Evolutionary conservation across 2,888 invertebrate species (phyloP).

Genomic region (Acholoe squamosa): DNA sequence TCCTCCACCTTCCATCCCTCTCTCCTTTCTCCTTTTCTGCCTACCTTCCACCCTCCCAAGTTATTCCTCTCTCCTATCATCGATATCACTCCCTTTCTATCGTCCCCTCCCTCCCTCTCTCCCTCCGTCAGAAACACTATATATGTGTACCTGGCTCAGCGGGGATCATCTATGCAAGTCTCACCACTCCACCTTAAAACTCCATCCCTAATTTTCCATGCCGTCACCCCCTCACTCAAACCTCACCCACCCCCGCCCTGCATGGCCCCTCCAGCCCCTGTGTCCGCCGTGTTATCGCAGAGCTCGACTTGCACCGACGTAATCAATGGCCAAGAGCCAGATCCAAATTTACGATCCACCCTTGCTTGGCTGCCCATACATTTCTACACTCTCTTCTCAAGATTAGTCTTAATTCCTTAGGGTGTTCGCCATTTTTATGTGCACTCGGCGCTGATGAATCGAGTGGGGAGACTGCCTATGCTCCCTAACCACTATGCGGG

Average conservation of each 20-base stretch:
- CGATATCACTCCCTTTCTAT: no score
- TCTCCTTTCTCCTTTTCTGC: not conserved
- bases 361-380: slow-evolving; percentile 62
- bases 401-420: slow-evolving; percentile 62
- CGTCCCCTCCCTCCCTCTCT: not conserved
- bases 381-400: slow-evolving; percentile 62
- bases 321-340: slow-evolving; percentile 55
- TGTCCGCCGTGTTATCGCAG: slow-evolving; percentile 48
- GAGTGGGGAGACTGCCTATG: not conserved
- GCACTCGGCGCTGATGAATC: slow-evolving; percentile 58
- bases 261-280: not conserved
- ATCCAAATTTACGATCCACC: slow-evolving; percentile 59
- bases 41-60: not conserved
- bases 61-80: no score
- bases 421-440: slow-evolving; percentile 62
- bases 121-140: not conserved
- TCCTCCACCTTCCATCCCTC: not conserved
- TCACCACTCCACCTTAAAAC: not conserved
- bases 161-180: not conserved
- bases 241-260: not conserved
- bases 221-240: not conserved
- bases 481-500: slow-evolving; percentile 43
- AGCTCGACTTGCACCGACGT: not conserved
- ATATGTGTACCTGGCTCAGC: no score
- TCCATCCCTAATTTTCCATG: not conserved